A percentile compares a stretch with the other conserved stretches of the same genome.
Conservation (phyloP, 2,113 vertebrate genomes). For the Typhlomys cinereus region DNA sequence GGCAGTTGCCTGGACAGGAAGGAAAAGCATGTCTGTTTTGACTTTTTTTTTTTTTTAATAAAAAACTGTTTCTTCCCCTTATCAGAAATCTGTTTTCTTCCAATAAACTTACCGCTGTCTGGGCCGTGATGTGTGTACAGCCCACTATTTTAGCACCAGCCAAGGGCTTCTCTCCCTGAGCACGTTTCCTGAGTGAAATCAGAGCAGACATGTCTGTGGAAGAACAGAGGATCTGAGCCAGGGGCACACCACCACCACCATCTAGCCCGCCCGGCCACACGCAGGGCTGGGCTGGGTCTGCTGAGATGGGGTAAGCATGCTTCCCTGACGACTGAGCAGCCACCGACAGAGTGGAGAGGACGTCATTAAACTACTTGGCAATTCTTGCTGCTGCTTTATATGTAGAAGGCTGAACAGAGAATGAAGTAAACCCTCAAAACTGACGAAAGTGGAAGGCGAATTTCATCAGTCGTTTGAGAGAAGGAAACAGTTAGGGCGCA, state of each 20-base stretch:
- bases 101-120: conserved; percentile 92
- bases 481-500: background rate
- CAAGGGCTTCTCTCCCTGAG: conserved; percentile 98
- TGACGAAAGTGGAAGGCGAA: background rate
- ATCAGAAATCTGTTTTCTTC: conserved; percentile 9
- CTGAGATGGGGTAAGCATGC: background rate
- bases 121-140: conserved; percentile 98
- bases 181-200: conserved; percentile 97
- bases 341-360: background rate
- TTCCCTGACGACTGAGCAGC: background rate
- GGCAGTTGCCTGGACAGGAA: background rate
- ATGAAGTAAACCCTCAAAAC: conserved; percentile 22
- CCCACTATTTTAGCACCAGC: conserved; percentile 98
- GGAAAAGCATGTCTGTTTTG: background rate
- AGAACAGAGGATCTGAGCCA: conserved; percentile 76
- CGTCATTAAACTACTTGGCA: background rate
- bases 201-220: conserved; percentile 98
- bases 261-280: background rate
- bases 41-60: too few relatives aligned
- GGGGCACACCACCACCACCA: conserved; percentile 44
- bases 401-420: conserved; percentile 32
- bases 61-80: background rate
- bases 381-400: conserved; percentile 14
- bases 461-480: background rate
- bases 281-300: background rate